A percentile compares a stretch with the other conserved stretches of the same genome.
Evolutionary conservation across 1,140 invertebrate species (phyloP).

Genomic region (Drosophila bifasciata): DNA sequence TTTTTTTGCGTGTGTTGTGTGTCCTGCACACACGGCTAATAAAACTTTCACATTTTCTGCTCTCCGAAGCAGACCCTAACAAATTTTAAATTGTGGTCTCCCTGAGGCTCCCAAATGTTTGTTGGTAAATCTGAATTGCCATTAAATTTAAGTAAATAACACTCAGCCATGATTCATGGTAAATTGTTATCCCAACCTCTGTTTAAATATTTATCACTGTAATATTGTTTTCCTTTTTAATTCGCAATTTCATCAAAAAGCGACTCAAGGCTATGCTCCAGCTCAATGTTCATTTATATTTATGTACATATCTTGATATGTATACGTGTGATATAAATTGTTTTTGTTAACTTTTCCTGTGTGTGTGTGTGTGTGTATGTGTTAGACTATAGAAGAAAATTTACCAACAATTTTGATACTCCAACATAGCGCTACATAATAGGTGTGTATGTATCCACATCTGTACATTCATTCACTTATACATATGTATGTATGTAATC

Average conservation of each 20-base stretch:
- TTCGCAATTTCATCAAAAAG: conserved; percentile 6
- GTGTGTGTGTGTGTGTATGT: conserved; percentile 1
- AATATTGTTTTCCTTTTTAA: conserved; percentile 4
- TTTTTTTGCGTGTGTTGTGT: conserved; percentile 14
- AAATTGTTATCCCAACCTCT: too few species aligned
- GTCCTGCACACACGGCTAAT: conserved; percentile 40
- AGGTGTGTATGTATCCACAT: conserved; percentile 24
- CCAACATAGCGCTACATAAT: conserved; percentile 3
- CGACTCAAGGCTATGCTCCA: conserved; percentile 19
- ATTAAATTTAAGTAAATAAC: too few species aligned
- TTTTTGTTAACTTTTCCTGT: conserved; percentile 50
- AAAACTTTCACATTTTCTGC: conserved; percentile 45
- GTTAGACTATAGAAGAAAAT: conserved; percentile 30
- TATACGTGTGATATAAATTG: conserved; percentile 35
- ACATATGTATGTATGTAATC: conserved; percentile 1
- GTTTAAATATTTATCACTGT: background rate
- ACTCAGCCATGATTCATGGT: too few species aligned
- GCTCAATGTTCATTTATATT: conserved; percentile 16
- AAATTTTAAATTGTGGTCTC: too few species aligned
- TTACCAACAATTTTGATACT: conserved; percentile 32
- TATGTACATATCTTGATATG: conserved; percentile 9
- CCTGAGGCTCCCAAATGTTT: too few species aligned
- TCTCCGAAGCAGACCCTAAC: too few species aligned
- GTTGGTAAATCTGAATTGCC: too few species aligned
- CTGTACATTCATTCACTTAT: conserved; percentile 22